Percentiles rank a stretch among this genome's conserved stretches.
phyloP scores from a whole-genome alignment of 2,113 vertebrate species.

The Entomyzon cyanotis region DNA sequence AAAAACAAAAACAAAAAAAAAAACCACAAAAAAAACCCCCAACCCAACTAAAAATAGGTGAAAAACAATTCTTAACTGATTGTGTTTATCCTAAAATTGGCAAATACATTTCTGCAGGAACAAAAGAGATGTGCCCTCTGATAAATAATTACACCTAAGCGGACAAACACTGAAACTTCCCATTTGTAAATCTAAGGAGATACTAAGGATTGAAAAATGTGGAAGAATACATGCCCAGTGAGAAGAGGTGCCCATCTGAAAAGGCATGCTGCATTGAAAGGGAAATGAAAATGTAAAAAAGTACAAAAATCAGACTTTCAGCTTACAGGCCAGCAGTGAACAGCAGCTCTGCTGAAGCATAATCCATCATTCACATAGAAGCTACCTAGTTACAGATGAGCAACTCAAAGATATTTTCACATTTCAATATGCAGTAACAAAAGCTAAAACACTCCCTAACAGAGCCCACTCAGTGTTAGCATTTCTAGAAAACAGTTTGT shows the following conservation, averaged over 20 bases:
- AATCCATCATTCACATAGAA: not conserved
- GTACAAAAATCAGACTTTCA: not conserved
- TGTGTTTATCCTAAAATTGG: not conserved
- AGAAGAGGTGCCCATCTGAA: not conserved
- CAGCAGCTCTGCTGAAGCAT: not conserved
- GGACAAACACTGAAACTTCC: not conserved
- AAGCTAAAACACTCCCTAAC: not conserved
- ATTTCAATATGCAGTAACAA: not conserved
- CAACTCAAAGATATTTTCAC: not conserved
- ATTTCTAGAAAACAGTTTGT: not conserved
- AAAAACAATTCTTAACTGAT: not conserved
- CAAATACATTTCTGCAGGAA: not conserved
- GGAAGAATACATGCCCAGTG: rapidly evolving
- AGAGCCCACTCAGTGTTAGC: not conserved
- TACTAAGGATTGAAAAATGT: not conserved
- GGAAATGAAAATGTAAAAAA: not conserved
- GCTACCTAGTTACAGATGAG: not conserved
- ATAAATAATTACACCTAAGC: not conserved
- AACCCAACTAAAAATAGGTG: too few relatives aligned
- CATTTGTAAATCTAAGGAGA: not conserved
- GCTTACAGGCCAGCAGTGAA: not conserved
- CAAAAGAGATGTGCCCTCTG: not conserved
- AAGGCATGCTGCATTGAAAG: not conserved
- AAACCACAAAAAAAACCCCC: too few relatives aligned
- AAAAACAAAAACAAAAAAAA: not conserved